Conservation (phyloP, 37 sponge, comb jelly and placozoan species). For the Sycon ciliatum region DNA sequence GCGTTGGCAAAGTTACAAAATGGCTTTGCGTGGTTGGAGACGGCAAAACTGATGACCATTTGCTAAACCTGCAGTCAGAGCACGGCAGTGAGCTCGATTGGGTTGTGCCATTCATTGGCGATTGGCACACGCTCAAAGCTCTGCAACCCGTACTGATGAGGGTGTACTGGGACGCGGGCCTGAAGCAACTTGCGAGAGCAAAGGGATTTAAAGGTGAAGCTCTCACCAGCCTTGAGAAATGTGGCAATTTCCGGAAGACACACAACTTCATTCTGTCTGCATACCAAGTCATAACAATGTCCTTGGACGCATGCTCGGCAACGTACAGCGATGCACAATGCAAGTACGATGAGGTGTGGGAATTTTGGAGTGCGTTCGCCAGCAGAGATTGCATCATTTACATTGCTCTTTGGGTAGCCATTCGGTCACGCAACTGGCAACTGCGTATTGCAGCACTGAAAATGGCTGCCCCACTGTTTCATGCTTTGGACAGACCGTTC, state of each 20-base stretch:
- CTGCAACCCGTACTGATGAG: constrained; percentile 19
- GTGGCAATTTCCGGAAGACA: constrained; percentile 11
- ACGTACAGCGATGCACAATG: too few species aligned
- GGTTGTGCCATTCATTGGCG: constrained; percentile 17
- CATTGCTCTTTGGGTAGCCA: not conserved
- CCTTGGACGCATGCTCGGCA: too few species aligned
- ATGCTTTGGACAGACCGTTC: not conserved
- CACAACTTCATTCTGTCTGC: constrained; percentile 5
- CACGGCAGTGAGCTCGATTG: constrained; percentile 8
- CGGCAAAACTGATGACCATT: constrained; percentile 24
- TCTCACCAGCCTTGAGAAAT: constrained; percentile 13
- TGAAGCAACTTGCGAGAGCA: not conserved
- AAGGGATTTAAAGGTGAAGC: not conserved
- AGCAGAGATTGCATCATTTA: not conserved
- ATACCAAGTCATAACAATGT: too few species aligned
- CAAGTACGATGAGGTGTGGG: constrained; percentile 18
- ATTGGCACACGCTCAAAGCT: constrained; percentile 20
- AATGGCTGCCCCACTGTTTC: constrained; percentile 1
- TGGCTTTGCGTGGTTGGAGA: constrained; percentile 26
- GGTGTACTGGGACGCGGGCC: constrained; percentile 11
- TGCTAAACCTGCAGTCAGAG: constrained; percentile 9
- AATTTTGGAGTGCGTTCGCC: constrained; percentile 2
- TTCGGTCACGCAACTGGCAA: constrained; percentile 9
- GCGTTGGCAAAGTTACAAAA: too few species aligned
- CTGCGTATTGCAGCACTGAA: not conserved